Conservation (phyloP, 2,113 vertebrate genomes). For the Acanthochromis polyacanthus region DNA sequence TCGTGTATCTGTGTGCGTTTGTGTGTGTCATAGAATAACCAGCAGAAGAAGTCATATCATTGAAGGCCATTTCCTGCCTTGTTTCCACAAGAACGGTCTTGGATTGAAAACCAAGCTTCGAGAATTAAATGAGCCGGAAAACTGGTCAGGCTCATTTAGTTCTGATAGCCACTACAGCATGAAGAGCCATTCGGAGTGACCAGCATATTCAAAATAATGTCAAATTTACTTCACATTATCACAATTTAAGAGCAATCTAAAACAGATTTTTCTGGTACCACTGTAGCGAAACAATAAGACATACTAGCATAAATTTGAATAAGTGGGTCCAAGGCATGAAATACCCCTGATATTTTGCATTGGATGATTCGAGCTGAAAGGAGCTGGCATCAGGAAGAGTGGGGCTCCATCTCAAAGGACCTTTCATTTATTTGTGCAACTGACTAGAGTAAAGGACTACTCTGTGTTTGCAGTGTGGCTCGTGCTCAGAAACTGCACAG, state of each 20-base stretch:
- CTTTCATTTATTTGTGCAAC: constrained; percentile 13
- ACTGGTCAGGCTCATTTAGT: background rate
- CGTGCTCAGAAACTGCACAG: constrained; percentile 8
- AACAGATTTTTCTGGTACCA: background rate
- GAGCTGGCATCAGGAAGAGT: constrained; percentile 59
- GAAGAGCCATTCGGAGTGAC: constrained; percentile 8
- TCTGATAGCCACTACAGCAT: background rate
- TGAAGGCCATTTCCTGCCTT: constrained; percentile 72
- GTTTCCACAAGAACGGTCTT: constrained; percentile 37
- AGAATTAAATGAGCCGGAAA: constrained; percentile 2
- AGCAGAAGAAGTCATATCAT: constrained; percentile 65
- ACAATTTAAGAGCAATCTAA: background rate
- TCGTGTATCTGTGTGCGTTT: constrained; percentile 30
- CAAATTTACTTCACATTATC: background rate
- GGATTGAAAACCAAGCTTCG: constrained; percentile 9
- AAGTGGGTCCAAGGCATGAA: constrained; percentile 69
- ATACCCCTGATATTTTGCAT: constrained; percentile 65
- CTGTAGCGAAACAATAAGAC: background rate
- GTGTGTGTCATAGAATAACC: constrained; percentile 49
- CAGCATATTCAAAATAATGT: background rate
- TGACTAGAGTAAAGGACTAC: constrained; percentile 4
- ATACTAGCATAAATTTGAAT: constrained; percentile 8
- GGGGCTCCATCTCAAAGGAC: constrained; percentile 77
- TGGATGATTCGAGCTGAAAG: constrained; percentile 73
- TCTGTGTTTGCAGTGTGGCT: constrained; percentile 9